Evolutionary conservation across 2,888 invertebrate genomes (phyloP).

Genomic region (Cheilosia grossa): DNA sequence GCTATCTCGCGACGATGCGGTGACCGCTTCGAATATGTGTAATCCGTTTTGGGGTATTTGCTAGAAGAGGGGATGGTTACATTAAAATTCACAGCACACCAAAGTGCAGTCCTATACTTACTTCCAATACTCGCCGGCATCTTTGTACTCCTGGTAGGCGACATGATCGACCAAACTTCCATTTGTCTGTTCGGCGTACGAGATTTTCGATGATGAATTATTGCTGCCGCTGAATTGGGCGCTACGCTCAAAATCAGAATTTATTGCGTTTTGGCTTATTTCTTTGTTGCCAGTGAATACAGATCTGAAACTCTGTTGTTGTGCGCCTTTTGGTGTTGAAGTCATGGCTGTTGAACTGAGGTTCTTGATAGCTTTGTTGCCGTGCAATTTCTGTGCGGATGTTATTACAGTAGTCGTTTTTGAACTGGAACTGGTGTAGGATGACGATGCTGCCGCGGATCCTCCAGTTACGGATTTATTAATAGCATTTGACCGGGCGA

Average conservation of each 20-base stretch:
- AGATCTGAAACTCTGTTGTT: slow-evolving; percentile 60
- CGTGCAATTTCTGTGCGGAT: slow-evolving; percentile 67
- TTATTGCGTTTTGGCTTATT: slow-evolving; percentile 79
- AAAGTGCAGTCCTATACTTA: slow-evolving; percentile 83
- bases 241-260: slow-evolving; percentile 78
- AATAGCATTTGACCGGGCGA: slow-evolving; percentile 36
- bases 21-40: slow-evolving; percentile 93
- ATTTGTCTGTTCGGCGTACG: slow-evolving; percentile 64
- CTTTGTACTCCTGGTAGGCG: slow-evolving; percentile 89
- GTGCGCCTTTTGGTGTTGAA: slow-evolving; percentile 59
- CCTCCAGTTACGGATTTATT: slow-evolving; percentile 3
- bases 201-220: slow-evolving; percentile 58
- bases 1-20: slow-evolving; percentile 91
- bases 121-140: slow-evolving; percentile 94
- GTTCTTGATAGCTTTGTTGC: slow-evolving; percentile 59
- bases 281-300: slow-evolving; percentile 77
- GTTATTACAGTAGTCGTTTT: slow-evolving; percentile 76
- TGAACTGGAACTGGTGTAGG: slow-evolving; percentile 31
- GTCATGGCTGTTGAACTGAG: slow-evolving; percentile 53
- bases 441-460: slow-evolving; percentile 34
- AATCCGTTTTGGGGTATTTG: slow-evolving; percentile 95
- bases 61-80: slow-evolving; percentile 82
- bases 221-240: slow-evolving; percentile 38
- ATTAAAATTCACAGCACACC: slow-evolving; percentile 17
- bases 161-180: slow-evolving; percentile 83